These are phyloP conservation scores for Rhimphoctona megacephalus DNA, from an alignment of 2,888 invertebrate species.

Conservation along the genomic window DNA sequence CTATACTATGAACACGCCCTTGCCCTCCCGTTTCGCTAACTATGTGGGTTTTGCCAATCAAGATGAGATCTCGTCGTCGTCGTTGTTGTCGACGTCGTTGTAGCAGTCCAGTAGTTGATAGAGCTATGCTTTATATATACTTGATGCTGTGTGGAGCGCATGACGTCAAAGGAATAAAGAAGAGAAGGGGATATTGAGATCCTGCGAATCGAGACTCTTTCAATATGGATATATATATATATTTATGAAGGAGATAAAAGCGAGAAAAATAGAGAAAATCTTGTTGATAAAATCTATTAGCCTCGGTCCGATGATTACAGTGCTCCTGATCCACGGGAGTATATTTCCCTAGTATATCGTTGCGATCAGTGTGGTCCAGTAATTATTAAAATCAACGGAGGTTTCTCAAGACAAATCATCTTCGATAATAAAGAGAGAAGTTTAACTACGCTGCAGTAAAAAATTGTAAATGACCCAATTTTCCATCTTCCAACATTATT, in stretches of 20 bases:
- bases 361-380: slow-evolving; percentile 60
- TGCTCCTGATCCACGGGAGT: slow-evolving; percentile 35
- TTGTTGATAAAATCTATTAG: slow-evolving; percentile 64
- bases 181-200: slow-evolving; percentile 28
- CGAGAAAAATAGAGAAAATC: slow-evolving; percentile 49
- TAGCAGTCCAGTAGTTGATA: slow-evolving; percentile 52
- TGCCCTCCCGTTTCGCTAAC: slow-evolving; percentile 67
- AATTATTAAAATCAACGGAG: slow-evolving; percentile 61
- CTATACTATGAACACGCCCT: slow-evolving; percentile 69
- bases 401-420: slow-evolving; percentile 54
- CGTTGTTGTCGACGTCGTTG: slow-evolving; percentile 52
- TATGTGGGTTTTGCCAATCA: slow-evolving; percentile 74
- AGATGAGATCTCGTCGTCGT: slow-evolving; percentile 71
- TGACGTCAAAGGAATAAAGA: slow-evolving; percentile 40
- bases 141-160: slow-evolving; percentile 17
- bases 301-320: slow-evolving; percentile 55
- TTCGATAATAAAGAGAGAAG: background rate
- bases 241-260: slow-evolving; percentile 31
- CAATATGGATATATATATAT: background rate
- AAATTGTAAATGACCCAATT: slow-evolving; percentile 34
- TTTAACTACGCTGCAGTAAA: background rate
- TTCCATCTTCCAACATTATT: slow-evolving; percentile 1
- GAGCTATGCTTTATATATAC: slow-evolving; percentile 27
- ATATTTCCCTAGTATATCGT: slow-evolving; percentile 30
- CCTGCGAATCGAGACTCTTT: slow-evolving; percentile 44